phyloP scores from a whole-genome alignment of 2,888 invertebrate species.

The Noctua comes region DNA sequence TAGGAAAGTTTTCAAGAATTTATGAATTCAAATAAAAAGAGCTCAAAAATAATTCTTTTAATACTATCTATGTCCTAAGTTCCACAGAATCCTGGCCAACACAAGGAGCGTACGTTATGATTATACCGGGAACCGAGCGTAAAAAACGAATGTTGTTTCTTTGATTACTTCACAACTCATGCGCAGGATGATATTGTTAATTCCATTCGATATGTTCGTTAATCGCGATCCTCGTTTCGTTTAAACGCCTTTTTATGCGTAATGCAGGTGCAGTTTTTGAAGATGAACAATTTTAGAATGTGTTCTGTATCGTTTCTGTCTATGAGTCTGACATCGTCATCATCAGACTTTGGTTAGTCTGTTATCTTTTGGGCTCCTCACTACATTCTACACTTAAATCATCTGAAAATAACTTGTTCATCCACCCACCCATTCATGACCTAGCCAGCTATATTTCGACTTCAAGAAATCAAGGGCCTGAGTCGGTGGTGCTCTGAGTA shows the following conservation, averaged over 20 bases:
- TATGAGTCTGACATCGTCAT: background rate
- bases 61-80: constrained; percentile 20
- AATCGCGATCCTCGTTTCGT: constrained; percentile 65
- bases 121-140: constrained; percentile 76
- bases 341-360: background rate
- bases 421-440: too few relatives aligned
- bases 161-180: constrained; percentile 83
- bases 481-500: background rate
- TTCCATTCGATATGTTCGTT: constrained; percentile 76
- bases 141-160: constrained; percentile 79
- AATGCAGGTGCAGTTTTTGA: constrained; percentile 12
- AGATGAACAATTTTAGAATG: background rate
- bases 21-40: background rate
- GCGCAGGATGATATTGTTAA: constrained; percentile 79
- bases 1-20: background rate
- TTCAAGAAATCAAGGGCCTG: background rate
- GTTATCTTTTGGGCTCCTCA: background rate
- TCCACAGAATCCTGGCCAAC: constrained; percentile 61
- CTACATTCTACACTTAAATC: too few relatives aligned
- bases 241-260: constrained; percentile 27
- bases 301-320: background rate
- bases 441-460: too few relatives aligned
- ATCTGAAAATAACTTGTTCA: too few relatives aligned
- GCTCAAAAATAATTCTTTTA: background rate
- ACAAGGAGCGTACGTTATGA: constrained; percentile 77